Base-by-base conservation (phyloP, 2,888 invertebrate genomes). In the Sphecodes monilicornis region DNA sequence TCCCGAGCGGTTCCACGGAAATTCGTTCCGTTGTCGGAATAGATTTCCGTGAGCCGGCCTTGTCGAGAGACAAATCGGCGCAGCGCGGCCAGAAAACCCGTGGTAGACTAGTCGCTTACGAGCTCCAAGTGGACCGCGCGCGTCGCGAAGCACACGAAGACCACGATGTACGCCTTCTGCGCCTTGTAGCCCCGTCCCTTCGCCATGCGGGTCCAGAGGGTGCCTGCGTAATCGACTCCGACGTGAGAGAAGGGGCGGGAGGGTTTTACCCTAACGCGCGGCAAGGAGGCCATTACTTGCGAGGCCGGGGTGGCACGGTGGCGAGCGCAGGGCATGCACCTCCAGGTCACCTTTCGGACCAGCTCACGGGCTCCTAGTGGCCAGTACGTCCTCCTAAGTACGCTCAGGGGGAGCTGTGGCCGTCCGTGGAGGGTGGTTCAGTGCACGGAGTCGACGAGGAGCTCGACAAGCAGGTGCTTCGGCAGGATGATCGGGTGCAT, bases 1-100 rank as follows among this genome's bases (percentile, higher is more conserved):
- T 78, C 74, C 16, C 60, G 39, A 6, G 57, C 70, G 0, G 69
- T 46, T 0, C 60, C 80, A 5, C 39, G 26, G 41, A 88, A 88
- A 0, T 39, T 88, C 0, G 82, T 84, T 0, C 86, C 88, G 64
- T 73, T 57, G 29, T 85, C 86, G 36, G 84, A 84, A 29, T 76
- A 68, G 0, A 86, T 32, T 6, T 22, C 16, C 0, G 36, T 16
- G 0, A 77, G 80, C 84, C 91, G 36, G 0, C 86, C 86, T 0
- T 84, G 82, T 0, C 86, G 78, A 0, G 86, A 16, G 0, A 39
- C 32, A 36, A 86, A 88, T 3, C 84, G 81, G 8, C 69, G 54
- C 16, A 85, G 84, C 0, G 82, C 80, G 0, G 84, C 84, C 3
- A 86, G 36, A 36, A 88, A 86, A 0, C 84, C 80, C 0, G 16